phyloP scores from a whole-genome alignment of 2,797 vertebrate species.

The Acanthurus leucopareius region DNA sequence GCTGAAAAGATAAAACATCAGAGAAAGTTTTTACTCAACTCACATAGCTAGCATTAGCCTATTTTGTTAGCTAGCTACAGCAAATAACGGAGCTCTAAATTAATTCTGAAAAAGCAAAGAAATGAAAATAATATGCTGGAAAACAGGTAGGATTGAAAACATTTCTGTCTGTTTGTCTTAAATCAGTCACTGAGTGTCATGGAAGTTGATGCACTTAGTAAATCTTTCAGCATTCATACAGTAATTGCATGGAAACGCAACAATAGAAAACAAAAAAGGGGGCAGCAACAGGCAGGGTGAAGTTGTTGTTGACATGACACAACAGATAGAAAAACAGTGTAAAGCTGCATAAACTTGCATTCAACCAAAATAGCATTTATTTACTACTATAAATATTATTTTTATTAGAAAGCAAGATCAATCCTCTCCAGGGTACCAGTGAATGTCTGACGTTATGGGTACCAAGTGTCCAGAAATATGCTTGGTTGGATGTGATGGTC shows the following conservation, averaged over 20 bases:
- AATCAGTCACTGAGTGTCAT: not conserved
- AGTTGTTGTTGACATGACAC: not conserved
- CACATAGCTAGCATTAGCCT: too few species aligned
- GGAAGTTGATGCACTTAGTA: not conserved
- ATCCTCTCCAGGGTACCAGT: not conserved
- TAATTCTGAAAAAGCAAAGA: too few species aligned
- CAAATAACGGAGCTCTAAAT: too few species aligned
- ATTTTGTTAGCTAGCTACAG: too few species aligned
- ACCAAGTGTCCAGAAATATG: not conserved
- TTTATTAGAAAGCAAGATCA: not conserved
- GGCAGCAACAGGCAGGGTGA: not conserved
- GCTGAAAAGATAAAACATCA: too few species aligned
- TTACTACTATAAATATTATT: not conserved
- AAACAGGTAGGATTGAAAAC: too few species aligned
- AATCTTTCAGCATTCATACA: not conserved
- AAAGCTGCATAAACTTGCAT: not conserved
- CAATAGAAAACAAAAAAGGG: not conserved
- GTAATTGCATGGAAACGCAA: not conserved
- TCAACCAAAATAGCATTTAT: not conserved
- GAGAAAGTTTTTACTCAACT: too few species aligned
- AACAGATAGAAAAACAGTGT: too few species aligned
- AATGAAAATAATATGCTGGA: too few species aligned
- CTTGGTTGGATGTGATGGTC: not conserved
- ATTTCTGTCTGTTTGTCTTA: not conserved
- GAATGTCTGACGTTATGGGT: not conserved